Conservation (phyloP, 2,113 vertebrate species). For the Mormoops blainvillei region DNA sequence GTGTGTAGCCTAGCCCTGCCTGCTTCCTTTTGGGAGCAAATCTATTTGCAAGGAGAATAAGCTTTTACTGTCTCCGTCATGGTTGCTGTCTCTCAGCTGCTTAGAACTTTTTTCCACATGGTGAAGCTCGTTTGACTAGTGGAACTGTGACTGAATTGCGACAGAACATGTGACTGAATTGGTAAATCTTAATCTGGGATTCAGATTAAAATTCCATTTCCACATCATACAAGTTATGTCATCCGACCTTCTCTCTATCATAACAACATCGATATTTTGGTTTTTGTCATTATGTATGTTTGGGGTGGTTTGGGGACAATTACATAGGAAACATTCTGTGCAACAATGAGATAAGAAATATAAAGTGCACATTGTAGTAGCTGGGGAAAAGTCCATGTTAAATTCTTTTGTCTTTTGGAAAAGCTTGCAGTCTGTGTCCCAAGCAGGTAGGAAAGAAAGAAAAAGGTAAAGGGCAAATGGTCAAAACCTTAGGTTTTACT, state of each 20-base stretch:
- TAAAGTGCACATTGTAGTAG: neutral
- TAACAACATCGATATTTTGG: neutral
- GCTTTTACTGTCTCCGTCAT: neutral
- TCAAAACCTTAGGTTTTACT: neutral
- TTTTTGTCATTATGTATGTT: neutral
- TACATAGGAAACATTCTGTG: neutral
- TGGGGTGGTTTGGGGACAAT: neutral
- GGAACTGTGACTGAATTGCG: neutral
- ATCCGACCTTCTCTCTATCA: neutral
- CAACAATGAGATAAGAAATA: neutral
- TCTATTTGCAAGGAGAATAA: neutral
- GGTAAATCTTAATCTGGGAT: neutral
- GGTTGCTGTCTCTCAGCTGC: neutral
- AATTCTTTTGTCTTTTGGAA: neutral
- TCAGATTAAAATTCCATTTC: neutral
- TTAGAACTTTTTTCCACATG: neutral
- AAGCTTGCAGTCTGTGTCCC: neutral
- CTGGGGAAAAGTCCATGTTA: neutral
- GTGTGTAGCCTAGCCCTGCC: accelerated
- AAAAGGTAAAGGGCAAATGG: neutral
- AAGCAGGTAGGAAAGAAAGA: neutral
- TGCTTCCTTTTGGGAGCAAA: neutral
- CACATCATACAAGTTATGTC: neutral
- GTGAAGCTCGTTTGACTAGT: neutral
- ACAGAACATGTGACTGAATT: neutral